These are phyloP conservation scores for Leucophenga montana DNA, from an alignment of 2,888 invertebrate genomes.

Conservation along the genomic window DNA sequence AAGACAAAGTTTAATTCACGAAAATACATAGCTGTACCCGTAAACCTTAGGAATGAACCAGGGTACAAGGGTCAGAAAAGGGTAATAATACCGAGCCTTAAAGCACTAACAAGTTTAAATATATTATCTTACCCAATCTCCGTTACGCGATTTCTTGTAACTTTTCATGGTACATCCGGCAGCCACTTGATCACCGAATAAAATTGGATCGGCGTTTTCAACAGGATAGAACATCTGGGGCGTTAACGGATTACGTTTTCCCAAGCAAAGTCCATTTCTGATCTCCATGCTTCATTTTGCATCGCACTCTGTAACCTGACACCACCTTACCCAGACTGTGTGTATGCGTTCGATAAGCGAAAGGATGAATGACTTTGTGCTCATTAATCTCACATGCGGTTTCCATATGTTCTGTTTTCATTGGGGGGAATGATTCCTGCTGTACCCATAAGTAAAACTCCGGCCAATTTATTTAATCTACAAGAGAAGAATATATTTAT, in stretches of 20 bases:
- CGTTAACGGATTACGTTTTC: slow-evolving; percentile 86
- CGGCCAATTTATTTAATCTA: slow-evolving; percentile 90
- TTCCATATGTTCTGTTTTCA: slow-evolving; percentile 88
- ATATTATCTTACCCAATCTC: slow-evolving; percentile 79
- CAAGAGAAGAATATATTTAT: slow-evolving; percentile 16
- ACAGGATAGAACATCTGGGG: slow-evolving; percentile 97
- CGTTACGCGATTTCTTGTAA: slow-evolving; percentile 77
- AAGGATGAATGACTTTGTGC: slow-evolving; percentile 90
- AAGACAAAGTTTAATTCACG: not conserved
- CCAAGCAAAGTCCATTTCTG: slow-evolving; percentile 89
- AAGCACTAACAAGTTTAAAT: not conserved
- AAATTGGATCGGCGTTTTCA: slow-evolving; percentile 77
- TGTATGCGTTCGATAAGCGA: slow-evolving; percentile 96
- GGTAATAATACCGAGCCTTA: no score
- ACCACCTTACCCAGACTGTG: slow-evolving; percentile 91
- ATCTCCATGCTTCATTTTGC: slow-evolving; percentile 74
- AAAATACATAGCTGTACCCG: no score
- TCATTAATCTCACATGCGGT: slow-evolving; percentile 87
- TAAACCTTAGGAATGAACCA: no score
- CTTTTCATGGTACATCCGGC: slow-evolving; percentile 95
- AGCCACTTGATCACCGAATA: slow-evolving; percentile 84
- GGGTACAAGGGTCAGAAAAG: no score
- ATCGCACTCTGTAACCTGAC: slow-evolving; percentile 84
- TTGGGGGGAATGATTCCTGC: slow-evolving; percentile 84
- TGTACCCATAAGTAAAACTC: slow-evolving; percentile 91